Evolutionary conservation across 2,797 vertebrate genomes (phyloP), one percentile per base, ranked within the genome.

Genomic region (Siniperca undulata): DNA sequence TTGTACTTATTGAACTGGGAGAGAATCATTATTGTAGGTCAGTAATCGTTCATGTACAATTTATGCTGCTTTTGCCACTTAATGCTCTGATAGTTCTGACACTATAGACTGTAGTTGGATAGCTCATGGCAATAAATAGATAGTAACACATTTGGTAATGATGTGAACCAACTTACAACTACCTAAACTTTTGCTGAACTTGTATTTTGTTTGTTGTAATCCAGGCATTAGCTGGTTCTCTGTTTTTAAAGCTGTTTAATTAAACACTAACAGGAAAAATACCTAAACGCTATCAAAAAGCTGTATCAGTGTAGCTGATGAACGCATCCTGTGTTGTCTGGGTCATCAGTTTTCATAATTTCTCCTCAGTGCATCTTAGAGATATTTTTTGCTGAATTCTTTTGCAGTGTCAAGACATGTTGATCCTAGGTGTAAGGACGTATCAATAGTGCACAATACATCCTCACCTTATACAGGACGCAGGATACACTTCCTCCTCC

Each of bases 1-100:
- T 30, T 59, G 64, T 44, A 69, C 40, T 77, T 53, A 19, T 69
- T 76, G 20, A 82, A 71, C 22, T 22, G 19, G 19, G 61, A 70
- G 60, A 55, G 38, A 64, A 48, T 85, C 11, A 59, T 64, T 30
- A 3, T 30, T 30, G 30, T 30, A 30, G 30, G 30, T 30, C 3
- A 30, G 17, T 14, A 6, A 48, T 59, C 20, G 14, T 13, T 61
- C 42, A 34, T 27, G 14, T 27, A 14, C n/a, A 55, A 10, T 24
- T 7, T 0, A 56, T 17, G 52, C 34, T 17, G 22, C 22, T 7
- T 69, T 40, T 40, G 27, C 17, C 24, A 13, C 24, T 67, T 50
- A 42, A 42, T 42, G 40, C 40, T 42, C 40, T 42, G 40, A 42
- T 42, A 42, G 10, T 42, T 69, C 20, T 40, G 67, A 52, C 13